Evolutionary conservation across 1,140 invertebrate genomes (phyloP), one percentile per base, ranked within the genome.

Genomic region (Chymomyza costata): DNA sequence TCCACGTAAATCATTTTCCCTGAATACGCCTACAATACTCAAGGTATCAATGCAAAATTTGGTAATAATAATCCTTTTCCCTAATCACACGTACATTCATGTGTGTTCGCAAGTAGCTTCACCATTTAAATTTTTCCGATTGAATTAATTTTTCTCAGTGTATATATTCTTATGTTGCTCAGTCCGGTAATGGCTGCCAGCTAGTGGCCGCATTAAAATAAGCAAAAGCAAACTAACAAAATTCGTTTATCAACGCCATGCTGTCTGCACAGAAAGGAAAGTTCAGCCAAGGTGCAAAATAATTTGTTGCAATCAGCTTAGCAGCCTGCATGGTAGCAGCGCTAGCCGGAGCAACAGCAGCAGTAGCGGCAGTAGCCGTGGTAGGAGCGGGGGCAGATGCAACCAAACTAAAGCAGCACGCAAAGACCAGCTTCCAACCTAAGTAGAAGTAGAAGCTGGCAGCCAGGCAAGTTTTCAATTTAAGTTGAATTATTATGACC

Each of bases 401-500:
- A 39, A 10, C 19, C 8, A 28, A 28, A 28, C n/a, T n/a, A n/a
- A n/a, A n/a, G n/a, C n/a, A n/a, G n/a, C n/a, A n/a, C n/a, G n/a
- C n/a, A n/a, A n/a, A n/a, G n/a, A n/a, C n/a, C n/a, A n/a, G n/a
- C n/a, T n/a, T n/a, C n/a, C n/a, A n/a, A n/a, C n/a, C n/a, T n/a
- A n/a, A n/a, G 10, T 10, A 28, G 10, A 5, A 28, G 5, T 10
- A n/a, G 21, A 17, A 31, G 16, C 37, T 44, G 34, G 47, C 28
- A 55, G 48, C 52, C 62, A 43, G 58, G 71, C 71, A 80, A 80
- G 73, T 78, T 78, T 78, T 78, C 73, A 80, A 78, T 78, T 78
- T 80, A 80, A 71, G 73, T 80, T 78, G 73, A 78, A 78, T 78
- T 78, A 78, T 78, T 78, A 78, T 78, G 73, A 78, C 73, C 73